Conservation (phyloP, 1,140 invertebrate genomes). For the Drosophila teissieri region DNA sequence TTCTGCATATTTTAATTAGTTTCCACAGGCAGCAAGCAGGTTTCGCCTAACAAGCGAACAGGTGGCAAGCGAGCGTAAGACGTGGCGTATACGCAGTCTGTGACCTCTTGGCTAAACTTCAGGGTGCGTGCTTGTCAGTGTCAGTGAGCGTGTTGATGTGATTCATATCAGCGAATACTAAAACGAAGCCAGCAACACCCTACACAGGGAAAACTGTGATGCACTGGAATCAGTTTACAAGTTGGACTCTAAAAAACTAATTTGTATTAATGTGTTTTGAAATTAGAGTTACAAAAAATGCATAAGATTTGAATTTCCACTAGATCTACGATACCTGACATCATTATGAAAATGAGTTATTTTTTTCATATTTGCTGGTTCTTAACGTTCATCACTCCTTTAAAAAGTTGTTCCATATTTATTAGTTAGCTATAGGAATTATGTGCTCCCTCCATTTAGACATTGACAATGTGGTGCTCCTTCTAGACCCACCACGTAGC, state of each 20-base stretch:
- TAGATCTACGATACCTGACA: no score
- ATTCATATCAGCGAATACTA: not conserved
- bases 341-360: no score
- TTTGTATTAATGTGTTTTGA: not conserved
- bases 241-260: not conserved
- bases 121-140: slow-evolving; percentile 14
- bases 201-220: not conserved
- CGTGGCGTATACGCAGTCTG: slow-evolving; percentile 60
- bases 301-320: no score
- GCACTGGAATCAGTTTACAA: not conserved
- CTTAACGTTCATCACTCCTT: no score
- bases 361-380: no score
- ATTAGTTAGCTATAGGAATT: not conserved
- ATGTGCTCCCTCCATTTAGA: not conserved
- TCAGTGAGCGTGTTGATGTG: not conserved
- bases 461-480: not conserved
- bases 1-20: slow-evolving; percentile 81
- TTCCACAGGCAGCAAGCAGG: slow-evolving; percentile 56
- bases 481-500: not conserved
- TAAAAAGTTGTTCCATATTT: no score
- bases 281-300: not conserved
- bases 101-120: slow-evolving; percentile 12
- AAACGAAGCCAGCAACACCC: not conserved
- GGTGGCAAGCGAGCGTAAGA: slow-evolving; percentile 30
- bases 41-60: slow-evolving; percentile 46